Evolutionary conservation across 37 sponge, comb jelly and placozoan genomes (phyloP), one percentile per base, ranked within the genome.

Genomic region (Chondrilla cf. caribensis): DNA sequence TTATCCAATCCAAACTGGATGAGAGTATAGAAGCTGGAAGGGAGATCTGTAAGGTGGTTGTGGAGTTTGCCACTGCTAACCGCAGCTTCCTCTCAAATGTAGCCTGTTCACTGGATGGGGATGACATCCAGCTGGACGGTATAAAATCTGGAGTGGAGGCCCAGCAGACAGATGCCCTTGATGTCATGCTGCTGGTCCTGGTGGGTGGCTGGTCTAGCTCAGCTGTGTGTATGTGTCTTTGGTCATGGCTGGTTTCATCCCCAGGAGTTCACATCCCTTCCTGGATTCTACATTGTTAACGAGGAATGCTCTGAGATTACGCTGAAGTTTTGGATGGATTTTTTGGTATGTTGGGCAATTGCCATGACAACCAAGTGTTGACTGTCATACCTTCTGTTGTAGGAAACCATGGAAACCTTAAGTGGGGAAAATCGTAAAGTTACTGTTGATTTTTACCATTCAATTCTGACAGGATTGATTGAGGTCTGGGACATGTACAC

Each of bases 231-330:
- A 6, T 47, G n/a, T n/a, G n/a, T n/a, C n/a, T n/a, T n/a, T n/a
- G n/a, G n/a, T n/a, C n/a, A n/a, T n/a, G n/a, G n/a, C n/a, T n/a
- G n/a, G n/a, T n/a, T n/a, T n/a, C n/a, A n/a, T 39, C 14, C 79
- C 25, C 82, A 91, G 92, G 88, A 78, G 44, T 87, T 91, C 51
- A 54, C 78, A 28, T 70, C 77, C 51, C 66, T 87, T 0, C 80
- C 92, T 67, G 92, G 92, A 0, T 60, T 60, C 18, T 91, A 91
- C 43, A 87, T 87, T 2, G 85, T 87, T 26, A 81, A 87, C 67
- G 92, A 91, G 60, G 58, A 39, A 25, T 87, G 88, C 58, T 91
- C 92, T 11, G 86, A 85, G 40, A 44, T 79, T 11, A 85, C 92
- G 4, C 44, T 87, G 22, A 62, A 21, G 0, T 91, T 91, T 81